Base-by-base conservation (phyloP, 1,140 invertebrate genomes). In the Eurosta solidaginis region DNA sequence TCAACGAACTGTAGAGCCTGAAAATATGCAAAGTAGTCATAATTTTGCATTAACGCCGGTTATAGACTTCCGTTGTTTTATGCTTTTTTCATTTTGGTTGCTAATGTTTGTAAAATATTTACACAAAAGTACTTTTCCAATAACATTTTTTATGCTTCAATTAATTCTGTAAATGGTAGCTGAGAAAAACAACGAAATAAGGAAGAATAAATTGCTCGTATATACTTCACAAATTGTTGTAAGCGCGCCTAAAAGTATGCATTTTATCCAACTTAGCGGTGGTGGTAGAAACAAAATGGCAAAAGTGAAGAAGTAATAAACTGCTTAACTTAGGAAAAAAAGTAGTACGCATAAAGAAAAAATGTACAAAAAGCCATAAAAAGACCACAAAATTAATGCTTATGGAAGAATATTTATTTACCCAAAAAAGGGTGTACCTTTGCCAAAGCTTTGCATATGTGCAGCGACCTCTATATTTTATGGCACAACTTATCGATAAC, bases 1-100 rank as follows among this genome's bases (percentile, higher is more conserved):
- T 6, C n/a, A 20, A 0, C 6, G 27, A 36, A 40, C 33, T 68
- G 36, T 68, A 20, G 59, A 17, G 14, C 4, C 59, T 7, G 0
- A 40, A 68, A 42, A 42, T 68, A 68, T 68, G 59, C 59, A 68
- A 42, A 68, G 36, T 68, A 68, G 59, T 42, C 59, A 68, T 68
- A 68, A 68, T 68, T 68, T 68, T 6, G 40, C 59, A 40, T 68
- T 68, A n/a, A 20, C 59, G 5, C 22, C 5, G 17, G 40, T 17
- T 5, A 40, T 68, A 22, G 33, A 33, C 20, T 40, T 40, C 20
- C 27, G 33, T n/a, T n/a, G 17, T 36, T 68, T 36, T 7, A 40
- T 20, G n/a, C n/a, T 47, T 17, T 1, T 68, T 40, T 14, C n/a
- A n/a, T n/a, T 68, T 68, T 68, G 59, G 17, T 68, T 68, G 27